These are phyloP conservation scores for Ischnura elegans DNA, from an alignment of 2,888 invertebrate species.

Conservation along the genomic window DNA sequence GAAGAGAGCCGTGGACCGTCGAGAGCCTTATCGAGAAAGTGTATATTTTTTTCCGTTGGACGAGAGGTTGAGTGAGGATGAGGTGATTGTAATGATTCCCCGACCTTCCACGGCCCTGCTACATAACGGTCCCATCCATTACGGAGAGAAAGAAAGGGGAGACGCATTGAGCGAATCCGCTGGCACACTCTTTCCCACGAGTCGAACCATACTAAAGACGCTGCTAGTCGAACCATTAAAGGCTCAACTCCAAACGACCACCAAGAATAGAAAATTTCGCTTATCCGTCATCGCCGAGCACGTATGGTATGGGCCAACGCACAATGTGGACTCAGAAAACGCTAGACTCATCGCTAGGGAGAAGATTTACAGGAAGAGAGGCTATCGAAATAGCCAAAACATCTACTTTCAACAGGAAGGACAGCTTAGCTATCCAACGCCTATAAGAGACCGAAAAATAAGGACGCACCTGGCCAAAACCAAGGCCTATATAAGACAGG, in stretches of 20 bases:
- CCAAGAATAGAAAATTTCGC: too few relatives aligned
- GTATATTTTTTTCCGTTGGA: not conserved
- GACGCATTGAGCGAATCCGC: not conserved
- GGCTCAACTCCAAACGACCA: too few relatives aligned
- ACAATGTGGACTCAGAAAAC: too few relatives aligned
- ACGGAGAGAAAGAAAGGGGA: not conserved
- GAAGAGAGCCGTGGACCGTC: not conserved
- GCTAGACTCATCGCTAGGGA: not conserved
- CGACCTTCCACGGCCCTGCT: not conserved
- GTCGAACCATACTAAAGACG: slow-evolving; percentile 17
- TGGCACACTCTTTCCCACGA: not conserved
- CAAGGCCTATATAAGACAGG: too few relatives aligned
- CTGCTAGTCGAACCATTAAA: not conserved
- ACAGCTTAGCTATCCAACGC: too few relatives aligned
- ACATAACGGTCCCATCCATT: not conserved
- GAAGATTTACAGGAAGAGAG: not conserved
- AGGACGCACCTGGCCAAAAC: too few relatives aligned
- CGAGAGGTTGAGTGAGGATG: not conserved
- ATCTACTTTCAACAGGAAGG: too few relatives aligned
- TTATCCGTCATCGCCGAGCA: not conserved
- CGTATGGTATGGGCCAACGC: too few relatives aligned
- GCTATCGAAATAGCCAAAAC: too few relatives aligned
- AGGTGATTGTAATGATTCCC: not conserved
- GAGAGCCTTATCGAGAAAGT: not conserved
- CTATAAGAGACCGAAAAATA: too few relatives aligned